These are phyloP conservation scores for Aspidiotus destructor DNA, from an alignment of 2,888 invertebrate genomes.

Conservation along the genomic window DNA sequence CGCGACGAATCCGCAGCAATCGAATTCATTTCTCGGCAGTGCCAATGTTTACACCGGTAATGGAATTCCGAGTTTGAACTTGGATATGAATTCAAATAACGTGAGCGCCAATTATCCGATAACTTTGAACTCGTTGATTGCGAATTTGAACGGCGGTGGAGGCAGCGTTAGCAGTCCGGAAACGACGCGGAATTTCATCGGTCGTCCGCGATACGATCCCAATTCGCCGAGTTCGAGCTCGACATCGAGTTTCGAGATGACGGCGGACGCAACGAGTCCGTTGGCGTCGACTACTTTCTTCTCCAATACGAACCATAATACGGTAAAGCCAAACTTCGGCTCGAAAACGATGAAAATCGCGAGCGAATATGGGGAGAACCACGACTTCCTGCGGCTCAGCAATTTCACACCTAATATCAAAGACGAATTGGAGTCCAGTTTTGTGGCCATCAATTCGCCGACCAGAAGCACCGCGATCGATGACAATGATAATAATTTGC, in stretches of 20 bases:
- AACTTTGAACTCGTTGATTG: constrained; percentile 14
- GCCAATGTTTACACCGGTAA: neutral
- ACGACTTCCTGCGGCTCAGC: neutral
- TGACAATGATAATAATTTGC: constrained; percentile 21
- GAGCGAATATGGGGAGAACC: neutral
- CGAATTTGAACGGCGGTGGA: neutral
- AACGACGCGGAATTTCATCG: constrained; percentile 7
- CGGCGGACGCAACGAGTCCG: neutral
- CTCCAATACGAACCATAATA: neutral
- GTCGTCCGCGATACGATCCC: neutral
- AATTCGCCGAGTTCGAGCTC: constrained; percentile 14
- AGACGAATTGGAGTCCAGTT: neutral
- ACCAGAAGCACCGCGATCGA: neutral
- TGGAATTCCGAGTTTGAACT: neutral
- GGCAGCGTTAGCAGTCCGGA: neutral
- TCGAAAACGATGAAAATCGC: neutral
- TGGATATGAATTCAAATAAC: constrained; percentile 21
- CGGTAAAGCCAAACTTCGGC: neutral
- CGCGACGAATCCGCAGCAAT: constrained; percentile 5
- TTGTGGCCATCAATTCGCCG: neutral
- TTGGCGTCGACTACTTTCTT: neutral
- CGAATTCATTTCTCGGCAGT: neutral
- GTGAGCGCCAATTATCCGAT: constrained; percentile 7
- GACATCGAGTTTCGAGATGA: neutral
- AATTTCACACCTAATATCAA: neutral